Evolutionary conservation across 2,113 vertebrate genomes (phyloP).

Genomic region (Megaleporinus macrocephalus): DNA sequence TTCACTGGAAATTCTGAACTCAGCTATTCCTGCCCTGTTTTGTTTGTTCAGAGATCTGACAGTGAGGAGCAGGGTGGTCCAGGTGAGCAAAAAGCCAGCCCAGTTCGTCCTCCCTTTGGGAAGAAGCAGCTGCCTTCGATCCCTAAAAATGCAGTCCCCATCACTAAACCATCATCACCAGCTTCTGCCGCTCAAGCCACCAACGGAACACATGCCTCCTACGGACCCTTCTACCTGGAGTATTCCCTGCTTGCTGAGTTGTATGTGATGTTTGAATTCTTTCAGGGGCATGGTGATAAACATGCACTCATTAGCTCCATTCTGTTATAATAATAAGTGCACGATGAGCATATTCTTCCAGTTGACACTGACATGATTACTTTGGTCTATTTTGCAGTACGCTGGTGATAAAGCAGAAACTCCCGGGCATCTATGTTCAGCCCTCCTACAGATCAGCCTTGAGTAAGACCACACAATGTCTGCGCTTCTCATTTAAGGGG

Average conservation of each 20-base stretch:
- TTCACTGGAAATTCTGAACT: not conserved
- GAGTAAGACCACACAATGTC: slow-evolving; percentile 80
- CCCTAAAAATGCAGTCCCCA: slow-evolving; percentile 91
- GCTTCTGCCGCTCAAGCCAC: slow-evolving; percentile 82
- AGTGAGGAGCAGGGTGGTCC: slow-evolving; percentile 84
- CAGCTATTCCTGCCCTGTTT: not conserved
- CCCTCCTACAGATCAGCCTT: slow-evolving; percentile 95
- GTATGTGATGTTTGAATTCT: slow-evolving; percentile 74
- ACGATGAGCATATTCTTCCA: not conserved
- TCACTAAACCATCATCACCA: slow-evolving; percentile 87
- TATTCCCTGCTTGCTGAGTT: slow-evolving; percentile 98
- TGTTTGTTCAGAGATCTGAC: slow-evolving; percentile 83
- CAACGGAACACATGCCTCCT: slow-evolving; percentile 95
- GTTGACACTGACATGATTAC: not conserved
- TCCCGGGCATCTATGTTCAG: slow-evolving; percentile 97
- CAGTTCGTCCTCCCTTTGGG: slow-evolving; percentile 80
- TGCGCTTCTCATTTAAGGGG: not conserved
- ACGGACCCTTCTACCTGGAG: slow-evolving; percentile 97
- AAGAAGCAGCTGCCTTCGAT: slow-evolving; percentile 96
- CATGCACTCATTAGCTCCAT: not conserved
- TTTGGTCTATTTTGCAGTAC: slow-evolving; percentile 79
- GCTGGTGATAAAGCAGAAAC: slow-evolving; percentile 94
- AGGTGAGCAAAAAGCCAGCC: slow-evolving; percentile 86
- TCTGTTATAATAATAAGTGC: not conserved
- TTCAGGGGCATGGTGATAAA: not conserved